Evolutionary conservation across 2,888 invertebrate species (phyloP).

Genomic region (Drosophila algonquin): DNA sequence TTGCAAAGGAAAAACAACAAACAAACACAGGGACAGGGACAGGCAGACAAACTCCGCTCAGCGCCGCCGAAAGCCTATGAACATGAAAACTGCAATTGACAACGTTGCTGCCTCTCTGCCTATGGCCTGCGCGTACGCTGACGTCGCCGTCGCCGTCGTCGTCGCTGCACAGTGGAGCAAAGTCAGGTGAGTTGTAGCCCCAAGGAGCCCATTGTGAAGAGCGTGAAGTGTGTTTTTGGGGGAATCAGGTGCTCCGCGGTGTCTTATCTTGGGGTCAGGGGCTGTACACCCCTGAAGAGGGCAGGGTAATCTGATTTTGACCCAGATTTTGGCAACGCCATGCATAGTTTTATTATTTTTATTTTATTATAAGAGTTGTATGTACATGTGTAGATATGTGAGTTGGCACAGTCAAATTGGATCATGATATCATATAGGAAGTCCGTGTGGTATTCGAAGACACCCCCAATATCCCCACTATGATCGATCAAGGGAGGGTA

Average conservation of each 20-base stretch:
- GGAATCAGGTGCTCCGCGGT: neutral
- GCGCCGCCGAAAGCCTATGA: constrained; percentile 19
- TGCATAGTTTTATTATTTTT: too few relatives aligned
- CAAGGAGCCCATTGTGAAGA: neutral
- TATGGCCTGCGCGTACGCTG: constrained; percentile 14
- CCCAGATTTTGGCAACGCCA: too few relatives aligned
- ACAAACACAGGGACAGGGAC: constrained; percentile 22
- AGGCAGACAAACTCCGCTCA: constrained; percentile 13
- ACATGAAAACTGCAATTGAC: constrained; percentile 14
- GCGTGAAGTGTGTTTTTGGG: neutral
- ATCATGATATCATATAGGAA: too few relatives aligned
- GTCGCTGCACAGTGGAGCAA: constrained; percentile 38
- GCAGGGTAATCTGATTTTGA: too few relatives aligned
- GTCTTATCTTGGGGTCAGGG: too few relatives aligned
- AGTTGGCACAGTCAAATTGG: too few relatives aligned
- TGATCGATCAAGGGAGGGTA: too few relatives aligned
- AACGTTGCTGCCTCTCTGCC: constrained; percentile 14
- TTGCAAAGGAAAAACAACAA: constrained; percentile 22
- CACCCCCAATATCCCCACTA: too few relatives aligned
- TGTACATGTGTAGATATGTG: too few relatives aligned
- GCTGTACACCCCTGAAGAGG: too few relatives aligned
- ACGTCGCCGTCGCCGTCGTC: constrained; percentile 4
- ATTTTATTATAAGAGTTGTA: too few relatives aligned
- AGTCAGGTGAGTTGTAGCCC: constrained; percentile 18
- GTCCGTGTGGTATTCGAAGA: too few relatives aligned